phyloP scores from a whole-genome alignment of 2,888 invertebrate species.

The Xanthia icteritia region DNA sequence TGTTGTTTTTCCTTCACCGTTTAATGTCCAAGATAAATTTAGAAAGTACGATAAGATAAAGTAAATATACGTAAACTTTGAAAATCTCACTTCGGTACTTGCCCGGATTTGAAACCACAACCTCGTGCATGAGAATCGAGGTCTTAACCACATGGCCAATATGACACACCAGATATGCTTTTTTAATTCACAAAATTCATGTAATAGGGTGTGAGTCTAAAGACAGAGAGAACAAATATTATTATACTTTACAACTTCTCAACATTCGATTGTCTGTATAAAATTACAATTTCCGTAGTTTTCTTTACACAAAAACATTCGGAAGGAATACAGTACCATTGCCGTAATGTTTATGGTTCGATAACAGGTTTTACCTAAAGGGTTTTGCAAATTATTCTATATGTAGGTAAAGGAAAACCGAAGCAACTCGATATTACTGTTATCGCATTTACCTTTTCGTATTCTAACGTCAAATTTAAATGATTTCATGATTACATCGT shows the following conservation, averaged over 20 bases:
- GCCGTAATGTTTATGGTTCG: conserved; percentile 23
- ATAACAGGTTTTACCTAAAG: conserved; percentile 44
- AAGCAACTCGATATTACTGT: conserved; percentile 34
- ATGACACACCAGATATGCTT: too few relatives aligned
- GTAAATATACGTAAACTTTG: too few relatives aligned
- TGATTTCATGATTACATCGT: conserved; percentile 36
- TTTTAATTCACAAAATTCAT: not conserved
- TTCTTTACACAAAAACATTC: conserved; percentile 22
- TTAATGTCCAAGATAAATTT: too few relatives aligned
- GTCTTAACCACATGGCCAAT: too few relatives aligned
- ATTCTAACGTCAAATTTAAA: conserved; percentile 33
- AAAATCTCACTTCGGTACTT: too few relatives aligned
- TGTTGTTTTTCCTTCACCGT: too few relatives aligned
- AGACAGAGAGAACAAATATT: not conserved
- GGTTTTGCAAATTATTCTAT: conserved; percentile 44
- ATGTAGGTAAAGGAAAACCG: conserved; percentile 22
- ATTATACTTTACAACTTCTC: not conserved
- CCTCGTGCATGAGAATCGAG: too few relatives aligned
- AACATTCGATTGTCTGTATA: not conserved
- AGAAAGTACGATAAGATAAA: too few relatives aligned
- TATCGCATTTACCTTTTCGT: conserved; percentile 27
- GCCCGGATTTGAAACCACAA: too few relatives aligned
- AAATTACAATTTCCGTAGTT: conserved; percentile 32
- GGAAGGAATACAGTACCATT: conserved; percentile 19
- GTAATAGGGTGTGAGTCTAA: not conserved